These are phyloP conservation scores for Athripsodes cinereus DNA, from an alignment of 2,888 invertebrate genomes.

Conservation along the genomic window DNA sequence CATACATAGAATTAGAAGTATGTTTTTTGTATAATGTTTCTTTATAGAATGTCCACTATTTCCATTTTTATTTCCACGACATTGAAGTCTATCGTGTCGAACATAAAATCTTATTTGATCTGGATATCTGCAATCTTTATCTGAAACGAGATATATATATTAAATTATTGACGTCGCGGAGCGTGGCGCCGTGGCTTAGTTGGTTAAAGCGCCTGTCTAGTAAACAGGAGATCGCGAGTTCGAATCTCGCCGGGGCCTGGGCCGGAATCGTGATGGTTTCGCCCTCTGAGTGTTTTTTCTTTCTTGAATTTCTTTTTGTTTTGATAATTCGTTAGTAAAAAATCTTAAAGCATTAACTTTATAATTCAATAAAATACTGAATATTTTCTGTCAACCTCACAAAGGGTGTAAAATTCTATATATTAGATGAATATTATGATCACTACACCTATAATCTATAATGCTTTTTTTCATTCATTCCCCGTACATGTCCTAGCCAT, in stretches of 20 bases:
- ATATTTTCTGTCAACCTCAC: too few relatives aligned
- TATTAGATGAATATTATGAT: too few relatives aligned
- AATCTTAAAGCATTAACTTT: not conserved
- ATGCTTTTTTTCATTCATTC: too few relatives aligned
- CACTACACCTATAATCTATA: too few relatives aligned
- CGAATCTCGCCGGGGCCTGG: conserved; percentile 52
- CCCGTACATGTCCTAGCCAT: too few relatives aligned
- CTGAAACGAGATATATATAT: conserved; percentile 38
- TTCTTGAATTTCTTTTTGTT: conserved; percentile 6
- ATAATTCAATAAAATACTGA: too few relatives aligned
- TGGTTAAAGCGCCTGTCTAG: conserved; percentile 27
- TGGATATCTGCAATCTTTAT: conserved; percentile 59
- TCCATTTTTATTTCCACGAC: conserved; percentile 31
- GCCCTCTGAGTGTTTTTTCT: conserved; percentile 1
- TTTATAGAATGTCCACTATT: not conserved
- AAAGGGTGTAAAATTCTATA: too few relatives aligned
- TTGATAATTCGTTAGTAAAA: too few relatives aligned
- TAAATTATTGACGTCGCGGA: conserved; percentile 29
- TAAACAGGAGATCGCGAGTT: conserved; percentile 36
- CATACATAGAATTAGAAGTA: too few relatives aligned
- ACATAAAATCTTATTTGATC: conserved; percentile 57
- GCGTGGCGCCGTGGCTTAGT: conserved; percentile 47
- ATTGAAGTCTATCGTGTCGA: conserved; percentile 44
- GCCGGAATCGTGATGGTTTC: not conserved
- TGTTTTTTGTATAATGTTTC: not conserved